Base-by-base conservation (phyloP, 2,888 invertebrate species). In the Acleris holmiana region DNA sequence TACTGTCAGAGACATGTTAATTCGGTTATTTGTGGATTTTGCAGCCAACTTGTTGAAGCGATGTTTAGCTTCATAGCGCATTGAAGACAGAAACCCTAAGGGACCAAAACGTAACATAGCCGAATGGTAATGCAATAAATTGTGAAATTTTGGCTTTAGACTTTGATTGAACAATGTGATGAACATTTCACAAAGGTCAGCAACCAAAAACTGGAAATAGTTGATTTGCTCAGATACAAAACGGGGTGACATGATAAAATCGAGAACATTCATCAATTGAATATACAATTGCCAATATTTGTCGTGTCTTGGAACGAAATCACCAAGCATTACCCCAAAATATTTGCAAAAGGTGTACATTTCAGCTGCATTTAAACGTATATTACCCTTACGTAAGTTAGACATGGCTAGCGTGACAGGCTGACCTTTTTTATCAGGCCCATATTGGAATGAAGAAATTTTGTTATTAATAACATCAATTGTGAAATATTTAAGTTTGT, bases 1-100 rank as follows among this genome's bases (percentile, higher is more conserved):
- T 8, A 49, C 47, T 2, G 60, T 5, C 1, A 56, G 29, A 2
- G 65, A 60, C 65, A 66, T 66, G 6, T 66, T 66, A 23, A 47
- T 47, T 18, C 65, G 44, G 21, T 66, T 66, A 13, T 1, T 10
- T 1, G 65, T 51, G 21, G 65, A 66, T 18, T 66, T 66, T 18
- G 65, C 29, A 1, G 63, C 57, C 13, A 68, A 59, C 19, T 68
- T 68, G 46, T 60, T 61, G 23, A 44, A 49, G 4, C 60, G 66
- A 40, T 68, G 66, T 17, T 68, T 68, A 1, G 68, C 65, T 66
- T 66, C 60, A 56, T 47, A 66, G 5, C 65, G 55, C 55, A 66
- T 66, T 2, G 65, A 66, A 10, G 60, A 60, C 0, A 66, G 44
- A 66, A 40, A 51, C 3, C 60, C n/a, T 18, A 66, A 10, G 1